Conservation (phyloP, 2,888 invertebrate genomes). For the Heliconius ismenius region DNA sequence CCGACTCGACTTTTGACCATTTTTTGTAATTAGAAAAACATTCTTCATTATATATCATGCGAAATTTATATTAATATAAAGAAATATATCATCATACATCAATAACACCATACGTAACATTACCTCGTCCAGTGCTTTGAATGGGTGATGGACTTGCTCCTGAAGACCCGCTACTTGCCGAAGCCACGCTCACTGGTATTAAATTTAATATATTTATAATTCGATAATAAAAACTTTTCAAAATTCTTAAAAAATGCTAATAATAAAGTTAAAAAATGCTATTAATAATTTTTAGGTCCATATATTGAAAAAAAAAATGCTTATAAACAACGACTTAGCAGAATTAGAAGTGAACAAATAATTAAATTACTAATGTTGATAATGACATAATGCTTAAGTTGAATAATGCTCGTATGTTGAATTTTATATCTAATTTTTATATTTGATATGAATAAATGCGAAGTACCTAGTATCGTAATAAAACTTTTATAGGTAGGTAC, state of each 20-base stretch:
- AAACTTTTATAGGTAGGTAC: no score
- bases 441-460: no score
- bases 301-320: not conserved
- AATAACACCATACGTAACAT: not conserved
- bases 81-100: not conserved
- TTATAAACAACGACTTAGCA: not conserved
- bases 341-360: not conserved
- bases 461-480: no score
- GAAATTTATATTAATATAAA: no score
- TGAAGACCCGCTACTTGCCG: constrained; percentile 72
- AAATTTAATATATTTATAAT: constrained; percentile 21
- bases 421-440: no score
- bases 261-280: not conserved
- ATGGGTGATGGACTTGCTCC: constrained; percentile 72
- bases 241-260: not conserved
- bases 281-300: not conserved
- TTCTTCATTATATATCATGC: no score
- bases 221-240: not conserved
- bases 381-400: not conserved
- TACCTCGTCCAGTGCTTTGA: constrained; percentile 57
- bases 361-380: not conserved
- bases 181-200: constrained; percentile 61
- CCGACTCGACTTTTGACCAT: no score
- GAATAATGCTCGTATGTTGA: no score
- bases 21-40: no score